phyloP scores from a whole-genome alignment of 2,888 invertebrate genomes.

The Psylliodes chrysocephalus region DNA sequence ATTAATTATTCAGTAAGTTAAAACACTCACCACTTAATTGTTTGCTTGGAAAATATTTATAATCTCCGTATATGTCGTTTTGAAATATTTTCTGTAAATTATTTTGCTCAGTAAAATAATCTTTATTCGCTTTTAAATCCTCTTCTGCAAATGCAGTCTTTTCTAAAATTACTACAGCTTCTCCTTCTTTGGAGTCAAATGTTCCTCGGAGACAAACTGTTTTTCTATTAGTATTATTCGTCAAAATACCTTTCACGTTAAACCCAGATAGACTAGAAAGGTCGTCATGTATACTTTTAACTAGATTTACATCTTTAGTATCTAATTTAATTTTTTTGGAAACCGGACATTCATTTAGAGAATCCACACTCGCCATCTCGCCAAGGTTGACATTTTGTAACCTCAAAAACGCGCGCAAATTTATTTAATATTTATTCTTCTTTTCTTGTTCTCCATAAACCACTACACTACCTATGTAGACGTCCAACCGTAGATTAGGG shows the following conservation, averaged over 20 bases:
- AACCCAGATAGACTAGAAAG: slow-evolving; percentile 73
- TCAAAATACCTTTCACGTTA: slow-evolving; percentile 73
- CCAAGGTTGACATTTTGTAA: slow-evolving; percentile 21
- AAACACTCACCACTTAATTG: slow-evolving; percentile 69
- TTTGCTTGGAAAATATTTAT: slow-evolving; percentile 71
- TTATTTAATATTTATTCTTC: too few species aligned
- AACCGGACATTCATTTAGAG: slow-evolving; percentile 29
- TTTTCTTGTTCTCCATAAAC: too few species aligned
- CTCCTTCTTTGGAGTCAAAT: slow-evolving; percentile 71
- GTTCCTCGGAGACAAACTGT: slow-evolving; percentile 76
- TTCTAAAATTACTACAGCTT: slow-evolving; percentile 81
- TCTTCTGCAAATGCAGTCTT: slow-evolving; percentile 82
- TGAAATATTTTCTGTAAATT: slow-evolving; percentile 73
- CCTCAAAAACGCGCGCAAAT: too few species aligned
- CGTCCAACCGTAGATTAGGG: too few species aligned
- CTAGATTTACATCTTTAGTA: slow-evolving; percentile 14
- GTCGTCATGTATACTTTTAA: slow-evolving; percentile 53
- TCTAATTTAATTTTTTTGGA: slow-evolving; percentile 47
- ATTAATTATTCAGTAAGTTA: too few species aligned
- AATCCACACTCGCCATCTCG: slow-evolving; percentile 1
- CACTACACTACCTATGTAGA: too few species aligned
- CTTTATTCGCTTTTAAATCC: slow-evolving; percentile 66
- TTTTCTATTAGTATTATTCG: slow-evolving; percentile 79
- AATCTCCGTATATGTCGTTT: slow-evolving; percentile 89
- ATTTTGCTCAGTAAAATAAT: slow-evolving; percentile 72